Percentiles rank a stretch among this genome's conserved stretches.
These are phyloP conservation scores for Pogonomyrmex barbatus DNA, from an alignment of 1,140 invertebrate genomes.

Conservation along the genomic window DNA sequence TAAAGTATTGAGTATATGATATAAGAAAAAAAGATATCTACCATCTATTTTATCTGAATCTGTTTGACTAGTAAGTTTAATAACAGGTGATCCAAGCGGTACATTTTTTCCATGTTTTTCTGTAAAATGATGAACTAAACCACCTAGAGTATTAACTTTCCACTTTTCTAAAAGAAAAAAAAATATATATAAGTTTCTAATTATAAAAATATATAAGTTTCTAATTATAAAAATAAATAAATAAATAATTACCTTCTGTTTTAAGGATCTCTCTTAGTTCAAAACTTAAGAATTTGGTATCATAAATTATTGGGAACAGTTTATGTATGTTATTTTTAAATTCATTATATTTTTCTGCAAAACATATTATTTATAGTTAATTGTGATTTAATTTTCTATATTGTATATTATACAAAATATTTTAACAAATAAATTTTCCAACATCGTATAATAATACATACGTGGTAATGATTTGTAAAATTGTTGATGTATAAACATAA, in stretches of 20 bases:
- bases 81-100: constrained; percentile 79
- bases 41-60: constrained; percentile 1
- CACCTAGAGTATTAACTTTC: constrained; percentile 86
- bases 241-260: constrained; percentile 80
- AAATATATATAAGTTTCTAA: neutral
- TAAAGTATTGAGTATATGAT: neutral
- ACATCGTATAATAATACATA: constrained; percentile 76
- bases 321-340: constrained; percentile 89
- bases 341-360: constrained; percentile 87
- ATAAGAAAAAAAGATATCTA: constrained; percentile 19
- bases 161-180: constrained; percentile 83
- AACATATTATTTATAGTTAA: constrained; percentile 62
- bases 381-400: constrained; percentile 61
- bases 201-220: constrained; percentile 25
- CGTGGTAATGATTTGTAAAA: constrained; percentile 90
- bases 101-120: constrained; percentile 81
- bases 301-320: constrained; percentile 90
- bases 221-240: constrained; percentile 37
- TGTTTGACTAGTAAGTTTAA: constrained; percentile 66
- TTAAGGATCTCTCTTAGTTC: constrained; percentile 84
- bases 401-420: neutral
- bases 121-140: constrained; percentile 88
- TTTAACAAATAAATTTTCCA: constrained; percentile 38
- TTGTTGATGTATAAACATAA: constrained; percentile 90
- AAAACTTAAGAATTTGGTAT: constrained; percentile 91